Evolutionary conservation across 1,140 invertebrate genomes (phyloP).

Genomic region (Anthonomus grandis): DNA sequence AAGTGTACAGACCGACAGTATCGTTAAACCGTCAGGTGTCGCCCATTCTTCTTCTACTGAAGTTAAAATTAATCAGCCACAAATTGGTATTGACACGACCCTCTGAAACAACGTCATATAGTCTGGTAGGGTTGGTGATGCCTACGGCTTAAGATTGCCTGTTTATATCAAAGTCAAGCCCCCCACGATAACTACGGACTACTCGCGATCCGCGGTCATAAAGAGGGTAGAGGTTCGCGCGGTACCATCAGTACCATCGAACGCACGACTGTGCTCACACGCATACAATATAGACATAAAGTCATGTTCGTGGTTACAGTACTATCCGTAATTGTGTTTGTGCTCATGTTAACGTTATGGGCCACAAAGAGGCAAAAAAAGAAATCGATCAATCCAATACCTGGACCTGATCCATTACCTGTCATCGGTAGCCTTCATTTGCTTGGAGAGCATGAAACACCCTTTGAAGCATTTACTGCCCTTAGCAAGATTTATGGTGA

Average conservation of each 20-base stretch:
- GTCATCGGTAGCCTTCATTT: constrained; percentile 69
- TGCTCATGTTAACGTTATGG: constrained; percentile 39
- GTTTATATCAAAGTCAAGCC: constrained; percentile 21
- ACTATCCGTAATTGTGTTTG: constrained; percentile 34
- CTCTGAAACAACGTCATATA: constrained; percentile 16
- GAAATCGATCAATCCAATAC: constrained; percentile 45
- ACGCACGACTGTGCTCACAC: constrained; percentile 25
- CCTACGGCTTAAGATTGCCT: constrained; percentile 16
- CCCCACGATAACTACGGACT: constrained; percentile 23
- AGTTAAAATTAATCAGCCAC: too few relatives aligned
- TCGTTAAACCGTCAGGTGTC: too few relatives aligned
- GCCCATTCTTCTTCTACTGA: too few relatives aligned
- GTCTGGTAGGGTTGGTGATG: constrained; percentile 27
- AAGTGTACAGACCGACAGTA: too few relatives aligned
- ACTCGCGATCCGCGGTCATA: constrained; percentile 39
- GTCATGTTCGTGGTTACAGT: constrained; percentile 41
- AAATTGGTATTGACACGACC: constrained; percentile 15
- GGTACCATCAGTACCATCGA: constrained; percentile 36
- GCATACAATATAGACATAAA: constrained; percentile 26
- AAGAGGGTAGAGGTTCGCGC: constrained; percentile 45
- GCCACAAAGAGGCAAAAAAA: constrained; percentile 29
- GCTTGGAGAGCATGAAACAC: constrained; percentile 61
- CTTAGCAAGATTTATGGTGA: constrained; percentile 70
- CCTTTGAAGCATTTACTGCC: constrained; percentile 69
- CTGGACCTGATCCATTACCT: constrained; percentile 65